A percentile compares a stretch with the other conserved stretches of the same genome.
Evolutionary conservation across 1,140 invertebrate genomes (phyloP).

Genomic region (Choristoneura fumiferana): DNA sequence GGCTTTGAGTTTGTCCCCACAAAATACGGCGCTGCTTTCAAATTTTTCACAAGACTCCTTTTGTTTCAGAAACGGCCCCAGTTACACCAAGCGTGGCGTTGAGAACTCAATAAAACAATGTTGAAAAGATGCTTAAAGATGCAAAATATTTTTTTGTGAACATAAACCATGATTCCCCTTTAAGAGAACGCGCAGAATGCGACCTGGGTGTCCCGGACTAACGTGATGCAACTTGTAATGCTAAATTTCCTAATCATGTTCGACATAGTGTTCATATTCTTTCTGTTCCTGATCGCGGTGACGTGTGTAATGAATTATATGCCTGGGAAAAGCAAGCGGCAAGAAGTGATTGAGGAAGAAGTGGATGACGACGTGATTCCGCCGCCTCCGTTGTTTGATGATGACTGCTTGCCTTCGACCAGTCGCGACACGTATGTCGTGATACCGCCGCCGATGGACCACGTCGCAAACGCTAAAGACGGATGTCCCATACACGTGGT

Average conservation of each 20-base stretch:
- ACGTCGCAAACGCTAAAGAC: constrained; percentile 53
- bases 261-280: constrained; percentile 91
- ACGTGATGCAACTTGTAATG: constrained; percentile 88
- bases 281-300: constrained; percentile 88
- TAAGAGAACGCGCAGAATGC: constrained; percentile 50
- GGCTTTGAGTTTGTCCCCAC: not conserved
- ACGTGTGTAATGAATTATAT: constrained; percentile 89
- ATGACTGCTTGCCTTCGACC: constrained; percentile 38
- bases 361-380: constrained; percentile 74
- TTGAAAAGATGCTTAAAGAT: constrained; percentile 15
- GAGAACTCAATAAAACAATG: constrained; percentile 8
- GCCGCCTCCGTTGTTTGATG: constrained; percentile 70
- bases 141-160: not conserved
- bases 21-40: too few species aligned
- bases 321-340: constrained; percentile 71
- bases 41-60: not conserved
- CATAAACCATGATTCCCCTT: not conserved
- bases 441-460: constrained; percentile 66
- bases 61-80: constrained; percentile 1
- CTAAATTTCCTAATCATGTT: constrained; percentile 92
- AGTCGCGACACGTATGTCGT: constrained; percentile 71
- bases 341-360: constrained; percentile 59
- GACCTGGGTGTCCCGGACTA: constrained; percentile 37
- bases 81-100: not conserved
- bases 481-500: constrained; percentile 75